Base-by-base conservation (phyloP, 2,888 invertebrate genomes). In the Caenorhabditis imperialis region DNA sequence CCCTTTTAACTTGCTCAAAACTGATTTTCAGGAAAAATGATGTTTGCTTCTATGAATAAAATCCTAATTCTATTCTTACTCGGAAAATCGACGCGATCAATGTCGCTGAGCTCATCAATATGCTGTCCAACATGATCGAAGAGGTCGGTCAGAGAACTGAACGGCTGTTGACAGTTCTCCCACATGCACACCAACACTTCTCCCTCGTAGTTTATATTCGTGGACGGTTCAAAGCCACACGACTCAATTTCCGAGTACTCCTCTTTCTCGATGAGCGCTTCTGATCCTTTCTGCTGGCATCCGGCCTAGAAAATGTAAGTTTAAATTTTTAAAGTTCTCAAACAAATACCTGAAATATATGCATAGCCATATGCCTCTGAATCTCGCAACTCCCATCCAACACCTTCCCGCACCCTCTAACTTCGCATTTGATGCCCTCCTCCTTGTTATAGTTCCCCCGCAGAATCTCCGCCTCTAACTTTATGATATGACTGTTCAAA, bases 141-240 rank as follows among this genome's bases (percentile, higher is more conserved):
- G 22, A 78, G 70, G 14, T 75, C 67, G 5, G 63, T 60, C 12
- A 83, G 51, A 18, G 79, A 75, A 6, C 48, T 37, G 53, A 81
- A 83, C 3, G 55, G 54, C n/a, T 22, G 18, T 33, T 53, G 61
- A 60, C 84, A 84, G 8, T 53, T 27, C 20, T 79, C 62, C 82
- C 82, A 84, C 20, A 71, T 74, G 44, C 84, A 84, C 3, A 78
- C 48, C 38, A 83, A 44, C 16, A 75, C 47, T 33, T 79, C 75
- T n/a, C 80, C 84, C 8, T 77, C 77, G 25, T 75, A 72, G 4
- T 71, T 61, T 10, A 82, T 55, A n/a, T 73, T 72, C 1, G 72
- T 57, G 7, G 30, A 57, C 5, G 76, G 61, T 14, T 77, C 73
- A 30, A 81, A 84, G 8, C 81, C 79, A 63, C 84, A 84, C 10